phyloP scores from a whole-genome alignment of 2,888 invertebrate genomes.

The Drosophila helvetica region DNA sequence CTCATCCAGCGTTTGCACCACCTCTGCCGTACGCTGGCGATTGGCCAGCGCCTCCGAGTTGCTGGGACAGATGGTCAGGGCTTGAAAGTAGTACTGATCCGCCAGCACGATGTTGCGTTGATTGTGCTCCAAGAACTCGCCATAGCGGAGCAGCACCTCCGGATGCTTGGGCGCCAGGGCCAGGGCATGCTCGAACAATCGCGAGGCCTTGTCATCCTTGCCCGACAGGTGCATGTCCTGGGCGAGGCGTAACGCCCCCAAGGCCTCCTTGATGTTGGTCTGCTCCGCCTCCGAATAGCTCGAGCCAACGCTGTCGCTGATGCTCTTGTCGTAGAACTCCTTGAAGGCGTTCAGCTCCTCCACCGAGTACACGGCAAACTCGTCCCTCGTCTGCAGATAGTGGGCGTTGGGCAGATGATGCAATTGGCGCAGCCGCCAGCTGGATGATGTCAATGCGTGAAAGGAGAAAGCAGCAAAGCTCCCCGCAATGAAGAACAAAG shows the following conservation, averaged over 20 bases:
- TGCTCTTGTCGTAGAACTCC: slow-evolving; percentile 73
- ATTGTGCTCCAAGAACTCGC: slow-evolving; percentile 95
- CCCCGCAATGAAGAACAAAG: slow-evolving; percentile 73
- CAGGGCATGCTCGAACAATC: slow-evolving; percentile 94
- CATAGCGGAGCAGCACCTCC: slow-evolving; percentile 95
- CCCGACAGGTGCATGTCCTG: slow-evolving; percentile 92
- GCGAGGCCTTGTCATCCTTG: slow-evolving; percentile 93
- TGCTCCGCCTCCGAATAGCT: slow-evolving; percentile 62
- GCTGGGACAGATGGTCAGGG: slow-evolving; percentile 92
- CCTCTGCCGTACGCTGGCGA: slow-evolving; percentile 92
- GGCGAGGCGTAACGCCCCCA: slow-evolving; percentile 93
- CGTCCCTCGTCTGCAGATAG: slow-evolving; percentile 82
- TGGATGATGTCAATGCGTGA: slow-evolving; percentile 59
- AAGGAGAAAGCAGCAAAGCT: slow-evolving; percentile 70
- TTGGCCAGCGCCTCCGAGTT: slow-evolving; percentile 92
- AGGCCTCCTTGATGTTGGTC: slow-evolving; percentile 87
- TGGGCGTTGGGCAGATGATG: slow-evolving; percentile 80
- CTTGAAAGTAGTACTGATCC: slow-evolving; percentile 94
- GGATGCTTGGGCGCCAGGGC: slow-evolving; percentile 96
- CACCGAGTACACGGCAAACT: slow-evolving; percentile 79
- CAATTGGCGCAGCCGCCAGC: slow-evolving; percentile 66
- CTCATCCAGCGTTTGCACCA: slow-evolving; percentile 95
- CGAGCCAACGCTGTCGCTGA: slow-evolving; percentile 58
- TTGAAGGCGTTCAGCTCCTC: slow-evolving; percentile 69
- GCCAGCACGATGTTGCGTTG: slow-evolving; percentile 94